Evolutionary conservation across 2,797 vertebrate species (phyloP).

Genomic region (Oryzias dopingdopingensis): DNA sequence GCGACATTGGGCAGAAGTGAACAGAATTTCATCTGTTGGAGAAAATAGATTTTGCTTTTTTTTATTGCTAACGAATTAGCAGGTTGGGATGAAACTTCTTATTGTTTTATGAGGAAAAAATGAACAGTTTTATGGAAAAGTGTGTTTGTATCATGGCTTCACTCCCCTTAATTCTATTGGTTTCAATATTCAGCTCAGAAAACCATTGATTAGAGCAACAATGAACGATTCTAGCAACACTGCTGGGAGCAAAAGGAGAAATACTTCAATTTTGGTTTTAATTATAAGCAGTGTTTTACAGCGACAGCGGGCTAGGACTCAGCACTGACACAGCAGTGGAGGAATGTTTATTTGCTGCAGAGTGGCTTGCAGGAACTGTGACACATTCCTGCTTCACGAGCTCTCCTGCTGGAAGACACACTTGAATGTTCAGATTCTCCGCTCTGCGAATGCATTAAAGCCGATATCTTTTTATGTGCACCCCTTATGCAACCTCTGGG

Average conservation of each 20-base stretch:
- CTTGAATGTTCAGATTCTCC: slow-evolving; percentile 32
- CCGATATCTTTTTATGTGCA: too few relatives aligned
- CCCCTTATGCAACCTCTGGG: slow-evolving; percentile 32
- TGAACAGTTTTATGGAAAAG: background rate
- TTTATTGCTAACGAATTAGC: slow-evolving; percentile 23
- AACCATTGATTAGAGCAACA: slow-evolving; percentile 22
- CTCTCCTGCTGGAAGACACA: slow-evolving; percentile 48
- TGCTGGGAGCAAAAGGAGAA: slow-evolving; percentile 60
- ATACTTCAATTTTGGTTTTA: slow-evolving; percentile 76
- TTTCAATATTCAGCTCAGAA: slow-evolving; percentile 21
- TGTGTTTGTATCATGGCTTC: slow-evolving; percentile 5
- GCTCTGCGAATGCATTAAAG: too few relatives aligned
- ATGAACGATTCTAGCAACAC: slow-evolving; percentile 54
- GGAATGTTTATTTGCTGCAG: slow-evolving; percentile 84
- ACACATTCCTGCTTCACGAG: slow-evolving; percentile 79
- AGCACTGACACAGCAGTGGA: slow-evolving; percentile 78
- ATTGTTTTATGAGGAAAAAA: slow-evolving; percentile 24
- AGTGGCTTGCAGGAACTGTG: slow-evolving; percentile 77
- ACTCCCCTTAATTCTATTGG: slow-evolving; percentile 14
- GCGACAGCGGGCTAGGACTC: slow-evolving; percentile 72
- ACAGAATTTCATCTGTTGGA: slow-evolving; percentile 57
- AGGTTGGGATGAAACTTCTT: slow-evolving; percentile 18
- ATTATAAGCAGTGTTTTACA: slow-evolving; percentile 79
- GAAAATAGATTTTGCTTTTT: slow-evolving; percentile 19
- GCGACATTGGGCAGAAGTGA: slow-evolving; percentile 38